Percentiles rank a stretch among this genome's conserved stretches.
phyloP scores from a whole-genome alignment of 2,888 invertebrate species.

The Drosophila dives region DNA sequence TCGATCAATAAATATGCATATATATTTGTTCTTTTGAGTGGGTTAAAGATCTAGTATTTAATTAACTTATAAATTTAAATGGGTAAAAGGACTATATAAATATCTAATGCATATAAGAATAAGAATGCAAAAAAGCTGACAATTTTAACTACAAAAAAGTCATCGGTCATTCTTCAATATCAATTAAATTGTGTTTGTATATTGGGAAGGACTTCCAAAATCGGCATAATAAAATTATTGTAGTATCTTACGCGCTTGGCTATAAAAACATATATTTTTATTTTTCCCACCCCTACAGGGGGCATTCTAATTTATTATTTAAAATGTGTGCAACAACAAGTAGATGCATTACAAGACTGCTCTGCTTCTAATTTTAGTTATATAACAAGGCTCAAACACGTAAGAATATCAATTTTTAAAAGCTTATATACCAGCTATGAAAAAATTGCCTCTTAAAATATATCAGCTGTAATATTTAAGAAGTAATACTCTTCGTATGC shows the following conservation, averaged over 20 bases:
- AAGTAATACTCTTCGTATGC: conserved; percentile 1
- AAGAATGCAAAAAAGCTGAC: background rate
- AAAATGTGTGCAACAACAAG: conserved; percentile 19
- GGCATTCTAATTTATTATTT: background rate
- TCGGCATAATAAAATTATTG: background rate
- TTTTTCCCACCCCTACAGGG: background rate
- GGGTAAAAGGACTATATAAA: background rate
- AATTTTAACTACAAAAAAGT: background rate
- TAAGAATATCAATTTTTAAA: background rate
- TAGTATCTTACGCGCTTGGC: background rate
- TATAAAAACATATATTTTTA: background rate
- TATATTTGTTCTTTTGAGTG: conserved; percentile 83
- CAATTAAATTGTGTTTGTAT: background rate
- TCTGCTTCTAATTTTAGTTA: background rate
- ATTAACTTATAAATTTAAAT: background rate
- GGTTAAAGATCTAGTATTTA: conserved; percentile 61
- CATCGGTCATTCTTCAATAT: background rate
- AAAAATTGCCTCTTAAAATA: background rate
- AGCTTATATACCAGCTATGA: background rate
- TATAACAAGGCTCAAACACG: background rate
- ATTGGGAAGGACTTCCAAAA: background rate
- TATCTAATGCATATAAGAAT: background rate
- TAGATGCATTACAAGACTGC: background rate
- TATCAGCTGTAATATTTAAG: conserved; percentile 4
- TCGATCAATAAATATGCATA: conserved; percentile 75